Conservation (phyloP, 35 echinoderm and acorn worm species). For the Hemicentrotus pulcherrimus region DNA sequence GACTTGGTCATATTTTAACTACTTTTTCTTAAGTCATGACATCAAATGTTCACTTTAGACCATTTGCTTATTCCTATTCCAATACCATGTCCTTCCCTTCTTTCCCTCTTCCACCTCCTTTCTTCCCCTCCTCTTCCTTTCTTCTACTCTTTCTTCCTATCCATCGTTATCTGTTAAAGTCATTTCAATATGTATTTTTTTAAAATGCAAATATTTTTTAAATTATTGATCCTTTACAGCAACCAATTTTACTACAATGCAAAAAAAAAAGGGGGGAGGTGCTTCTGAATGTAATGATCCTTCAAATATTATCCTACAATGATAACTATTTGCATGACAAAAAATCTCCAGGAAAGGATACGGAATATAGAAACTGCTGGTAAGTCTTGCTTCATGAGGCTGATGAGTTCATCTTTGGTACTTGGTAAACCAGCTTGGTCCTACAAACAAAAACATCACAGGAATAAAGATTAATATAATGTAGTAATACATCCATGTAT, state of each 20-base stretch:
- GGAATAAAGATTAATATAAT: neutral
- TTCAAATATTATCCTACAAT: neutral
- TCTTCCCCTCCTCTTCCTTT: neutral
- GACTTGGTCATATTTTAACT: no score
- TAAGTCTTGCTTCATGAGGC: slow-evolving; percentile 28
- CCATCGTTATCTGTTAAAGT: neutral
- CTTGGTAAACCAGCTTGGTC: slow-evolving; percentile 34
- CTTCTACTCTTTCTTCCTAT: neutral
- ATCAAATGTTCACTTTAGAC: no score
- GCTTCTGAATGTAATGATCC: neutral
- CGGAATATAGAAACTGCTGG: slow-evolving; percentile 49
- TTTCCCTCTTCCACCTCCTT: neutral
- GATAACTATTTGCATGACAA: neutral
- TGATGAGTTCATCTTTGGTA: slow-evolving; percentile 58
- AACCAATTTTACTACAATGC: neutral
- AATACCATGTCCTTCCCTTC: no score
- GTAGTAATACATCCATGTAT: no score
- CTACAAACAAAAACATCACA: slow-evolving; percentile 29
- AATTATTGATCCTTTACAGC: neutral
- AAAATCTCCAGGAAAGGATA: slow-evolving; percentile 55
- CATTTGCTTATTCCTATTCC: no score
- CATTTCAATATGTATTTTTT: neutral
- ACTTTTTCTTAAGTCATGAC: no score
- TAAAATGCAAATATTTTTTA: neutral
- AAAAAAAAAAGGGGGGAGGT: neutral